Conservation (phyloP, 2,888 invertebrate species). For the Platynereis dumerilii region DNA sequence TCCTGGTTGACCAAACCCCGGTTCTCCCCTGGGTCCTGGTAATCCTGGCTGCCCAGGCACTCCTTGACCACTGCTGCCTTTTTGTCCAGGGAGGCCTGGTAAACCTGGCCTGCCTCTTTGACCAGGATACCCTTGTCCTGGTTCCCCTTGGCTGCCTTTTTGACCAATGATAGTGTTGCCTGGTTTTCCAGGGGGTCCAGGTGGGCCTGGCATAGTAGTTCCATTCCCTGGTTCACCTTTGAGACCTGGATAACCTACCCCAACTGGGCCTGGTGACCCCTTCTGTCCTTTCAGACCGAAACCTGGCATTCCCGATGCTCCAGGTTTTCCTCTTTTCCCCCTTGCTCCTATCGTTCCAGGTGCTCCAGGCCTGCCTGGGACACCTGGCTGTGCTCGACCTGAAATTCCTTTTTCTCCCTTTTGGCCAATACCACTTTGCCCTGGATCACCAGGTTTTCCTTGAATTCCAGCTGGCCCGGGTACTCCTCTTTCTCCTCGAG, state of each 20-base stretch:
- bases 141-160: neutral
- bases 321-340: neutral
- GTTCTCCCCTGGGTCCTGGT: neutral
- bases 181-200: neutral
- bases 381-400: neutral
- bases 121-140: neutral
- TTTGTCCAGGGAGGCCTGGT: constrained; percentile 1
- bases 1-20: neutral
- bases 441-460: neutral
- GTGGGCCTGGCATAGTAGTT: neutral
- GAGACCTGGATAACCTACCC: neutral
- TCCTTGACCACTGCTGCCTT: neutral
- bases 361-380: neutral
- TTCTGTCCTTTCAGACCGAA: neutral
- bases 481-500: neutral
- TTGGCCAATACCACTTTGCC: neutral
- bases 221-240: neutral
- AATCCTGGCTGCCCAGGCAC: neutral
- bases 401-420: neutral
- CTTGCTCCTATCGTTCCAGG: neutral
- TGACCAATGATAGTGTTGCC: neutral
- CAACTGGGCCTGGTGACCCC: neutral
- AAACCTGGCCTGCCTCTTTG: neutral
- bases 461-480: neutral
- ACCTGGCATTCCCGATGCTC: neutral